These are phyloP conservation scores for Heliconius hortense DNA, from an alignment of 2,888 invertebrate genomes.

Conservation along the genomic window DNA sequence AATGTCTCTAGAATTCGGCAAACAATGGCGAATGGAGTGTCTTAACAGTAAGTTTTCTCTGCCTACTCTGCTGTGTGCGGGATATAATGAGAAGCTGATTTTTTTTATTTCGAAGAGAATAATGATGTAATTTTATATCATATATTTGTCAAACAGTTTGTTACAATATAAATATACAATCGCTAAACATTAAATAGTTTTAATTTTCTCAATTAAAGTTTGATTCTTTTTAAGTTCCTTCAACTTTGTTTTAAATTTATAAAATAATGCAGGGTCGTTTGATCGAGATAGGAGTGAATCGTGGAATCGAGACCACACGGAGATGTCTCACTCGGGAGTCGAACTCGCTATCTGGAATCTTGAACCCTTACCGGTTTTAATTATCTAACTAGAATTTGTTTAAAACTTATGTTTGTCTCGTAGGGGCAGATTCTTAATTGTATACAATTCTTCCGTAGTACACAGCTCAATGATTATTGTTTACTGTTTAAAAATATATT, in stretches of 20 bases:
- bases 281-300: constrained; percentile 65
- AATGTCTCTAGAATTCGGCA: no score
- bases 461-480: background rate
- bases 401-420: constrained; percentile 38
- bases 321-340: constrained; percentile 68
- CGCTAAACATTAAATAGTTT: background rate
- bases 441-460: background rate
- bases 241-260: constrained; percentile 47
- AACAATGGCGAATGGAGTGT: no score
- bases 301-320: constrained; percentile 72
- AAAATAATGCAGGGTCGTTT: constrained; percentile 50
- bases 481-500: background rate
- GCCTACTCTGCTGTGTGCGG: no score
- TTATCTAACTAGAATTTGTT: constrained; percentile 49
- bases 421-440: constrained; percentile 27
- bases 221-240: constrained; percentile 16
- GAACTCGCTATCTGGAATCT: constrained; percentile 69
- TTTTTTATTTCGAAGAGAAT: no score
- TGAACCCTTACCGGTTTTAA: constrained; percentile 51
- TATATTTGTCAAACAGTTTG: no score
- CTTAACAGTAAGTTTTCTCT: no score
- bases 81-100: no score
- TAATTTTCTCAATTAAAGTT: constrained; percentile 3
- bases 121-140: no score
- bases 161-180: background rate